phyloP scores from a whole-genome alignment of 2,797 vertebrate genomes.

The Hypotaenidia okinawae region DNA sequence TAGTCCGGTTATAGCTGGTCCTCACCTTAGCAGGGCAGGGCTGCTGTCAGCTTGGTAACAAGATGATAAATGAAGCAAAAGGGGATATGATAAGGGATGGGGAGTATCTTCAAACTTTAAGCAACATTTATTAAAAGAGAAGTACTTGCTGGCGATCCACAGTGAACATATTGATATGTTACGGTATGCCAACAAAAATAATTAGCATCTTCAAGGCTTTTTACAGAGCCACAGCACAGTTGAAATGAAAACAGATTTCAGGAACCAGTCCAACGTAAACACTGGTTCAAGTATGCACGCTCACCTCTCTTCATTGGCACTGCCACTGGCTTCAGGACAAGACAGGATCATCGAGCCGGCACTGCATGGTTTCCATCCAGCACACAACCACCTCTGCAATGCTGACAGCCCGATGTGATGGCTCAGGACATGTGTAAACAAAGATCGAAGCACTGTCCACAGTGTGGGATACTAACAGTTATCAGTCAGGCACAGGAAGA shows the following conservation, averaged over 20 bases:
- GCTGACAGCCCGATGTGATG: not conserved
- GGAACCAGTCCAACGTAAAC: slow-evolving; percentile 45
- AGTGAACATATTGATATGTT: slow-evolving; percentile 46
- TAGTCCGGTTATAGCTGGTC: not conserved
- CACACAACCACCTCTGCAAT: not conserved
- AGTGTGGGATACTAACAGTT: not conserved
- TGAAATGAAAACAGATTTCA: slow-evolving; percentile 53
- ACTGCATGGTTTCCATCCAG: not conserved
- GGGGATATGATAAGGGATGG: not conserved
- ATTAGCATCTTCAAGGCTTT: slow-evolving; percentile 64
- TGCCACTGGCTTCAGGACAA: not conserved
- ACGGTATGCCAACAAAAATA: slow-evolving; percentile 45
- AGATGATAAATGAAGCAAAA: not conserved
- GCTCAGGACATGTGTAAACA: not conserved
- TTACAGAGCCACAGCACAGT: slow-evolving; percentile 31
- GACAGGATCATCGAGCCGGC: not conserved
- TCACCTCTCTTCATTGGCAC: slow-evolving; percentile 49
- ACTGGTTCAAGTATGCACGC: not conserved
- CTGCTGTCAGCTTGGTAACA: not conserved
- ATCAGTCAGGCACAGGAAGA: not conserved
- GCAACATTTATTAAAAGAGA: not conserved
- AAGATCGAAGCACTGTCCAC: not conserved
- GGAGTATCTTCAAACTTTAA: not conserved
- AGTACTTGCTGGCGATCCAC: not conserved
- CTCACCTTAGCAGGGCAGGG: not conserved